Evolutionary conservation across 2,888 invertebrate genomes (phyloP).

Genomic region (Erebia ligea): DNA sequence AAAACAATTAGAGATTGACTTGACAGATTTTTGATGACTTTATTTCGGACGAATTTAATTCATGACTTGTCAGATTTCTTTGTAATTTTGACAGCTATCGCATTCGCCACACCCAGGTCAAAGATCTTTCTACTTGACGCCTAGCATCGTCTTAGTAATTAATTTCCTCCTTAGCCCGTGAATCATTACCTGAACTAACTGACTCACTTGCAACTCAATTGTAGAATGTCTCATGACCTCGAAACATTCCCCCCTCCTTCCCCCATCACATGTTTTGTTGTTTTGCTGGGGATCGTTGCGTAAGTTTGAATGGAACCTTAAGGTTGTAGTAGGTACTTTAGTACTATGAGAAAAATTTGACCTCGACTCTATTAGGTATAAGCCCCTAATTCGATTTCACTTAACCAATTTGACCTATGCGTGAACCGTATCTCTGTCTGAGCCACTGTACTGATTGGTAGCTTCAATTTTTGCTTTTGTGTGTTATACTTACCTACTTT

Average conservation of each 20-base stretch:
- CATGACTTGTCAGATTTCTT: neutral
- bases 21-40: neutral
- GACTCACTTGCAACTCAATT: slow-evolving; percentile 36
- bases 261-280: slow-evolving; percentile 24
- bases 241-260: slow-evolving; percentile 27
- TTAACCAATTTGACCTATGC: slow-evolving; percentile 25
- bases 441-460: no score
- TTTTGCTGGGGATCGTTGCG: slow-evolving; percentile 27
- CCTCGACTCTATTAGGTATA: slow-evolving; percentile 38
- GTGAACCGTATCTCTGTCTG: slow-evolving; percentile 17
- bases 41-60: no score
- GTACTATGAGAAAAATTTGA: slow-evolving; percentile 40
- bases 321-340: slow-evolving; percentile 23
- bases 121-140: slow-evolving; percentile 35
- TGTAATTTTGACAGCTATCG: slow-evolving; percentile 15
- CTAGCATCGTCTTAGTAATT: slow-evolving; percentile 29
- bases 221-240: slow-evolving; percentile 38
- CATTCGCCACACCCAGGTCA: slow-evolving; percentile 30
- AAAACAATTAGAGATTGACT: no score
- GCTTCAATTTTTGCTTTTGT: neutral
- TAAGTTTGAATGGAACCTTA: slow-evolving; percentile 28
- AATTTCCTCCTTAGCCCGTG: slow-evolving; percentile 40
- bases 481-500: neutral
- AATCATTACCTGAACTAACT: slow-evolving; percentile 37
- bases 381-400: slow-evolving; percentile 32